Evolutionary conservation across 2,113 vertebrate species (phyloP).

Genomic region (cattle (Bos taurus)): DNA sequence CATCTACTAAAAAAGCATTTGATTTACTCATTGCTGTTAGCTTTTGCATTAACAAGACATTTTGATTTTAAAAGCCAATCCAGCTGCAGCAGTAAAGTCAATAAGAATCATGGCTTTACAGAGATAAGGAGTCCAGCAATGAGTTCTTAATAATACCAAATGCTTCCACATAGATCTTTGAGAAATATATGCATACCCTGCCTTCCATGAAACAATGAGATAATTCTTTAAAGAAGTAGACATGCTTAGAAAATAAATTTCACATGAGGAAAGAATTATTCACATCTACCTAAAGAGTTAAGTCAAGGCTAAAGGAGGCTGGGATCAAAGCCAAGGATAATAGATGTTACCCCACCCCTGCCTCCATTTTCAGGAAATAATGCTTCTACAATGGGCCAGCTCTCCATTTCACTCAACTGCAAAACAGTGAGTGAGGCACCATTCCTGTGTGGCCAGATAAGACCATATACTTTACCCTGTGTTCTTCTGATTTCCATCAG

Average conservation of each 20-base stretch:
- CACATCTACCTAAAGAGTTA: background rate
- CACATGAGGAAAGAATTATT: background rate
- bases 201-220: background rate
- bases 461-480: background rate
- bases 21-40: background rate
- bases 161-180: background rate
- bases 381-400: background rate
- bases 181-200: background rate
- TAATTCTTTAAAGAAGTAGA: background rate
- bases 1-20: background rate
- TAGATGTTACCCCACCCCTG: background rate
- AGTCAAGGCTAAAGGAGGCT: background rate
- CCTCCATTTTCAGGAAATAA: background rate
- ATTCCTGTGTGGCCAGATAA: background rate
- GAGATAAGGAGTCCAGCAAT: background rate
- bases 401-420: background rate
- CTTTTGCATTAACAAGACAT: background rate
- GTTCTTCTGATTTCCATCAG: background rate
- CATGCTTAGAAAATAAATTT: background rate
- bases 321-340: background rate
- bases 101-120: background rate
- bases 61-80: background rate
- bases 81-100: background rate
- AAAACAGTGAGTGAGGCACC: background rate
- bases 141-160: background rate